Conservation (phyloP, 2,113 vertebrate genomes). For the Thermophis baileyi region DNA sequence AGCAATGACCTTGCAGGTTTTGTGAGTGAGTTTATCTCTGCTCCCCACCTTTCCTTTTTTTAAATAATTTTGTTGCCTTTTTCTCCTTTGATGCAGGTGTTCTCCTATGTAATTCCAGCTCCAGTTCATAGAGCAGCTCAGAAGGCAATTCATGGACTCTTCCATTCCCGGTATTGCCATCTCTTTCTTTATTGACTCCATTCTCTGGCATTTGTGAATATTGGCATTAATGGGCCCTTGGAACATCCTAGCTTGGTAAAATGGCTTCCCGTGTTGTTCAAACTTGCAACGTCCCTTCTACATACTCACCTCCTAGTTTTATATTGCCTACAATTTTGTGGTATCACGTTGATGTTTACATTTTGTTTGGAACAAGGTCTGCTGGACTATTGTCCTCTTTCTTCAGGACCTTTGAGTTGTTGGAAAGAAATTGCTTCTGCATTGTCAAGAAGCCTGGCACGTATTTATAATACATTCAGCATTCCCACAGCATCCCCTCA, state of each 20-base stretch:
- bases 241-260: background rate
- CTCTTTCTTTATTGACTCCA: background rate
- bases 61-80: background rate
- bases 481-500: background rate
- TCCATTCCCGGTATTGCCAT: constrained; percentile 81
- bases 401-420: too few relatives aligned
- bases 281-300: background rate
- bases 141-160: constrained; percentile 71
- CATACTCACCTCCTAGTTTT: background rate
- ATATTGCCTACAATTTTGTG: background rate
- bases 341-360: background rate
- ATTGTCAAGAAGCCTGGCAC: background rate
- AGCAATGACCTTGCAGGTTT: background rate
- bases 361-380: background rate
- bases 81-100: constrained; percentile 64
- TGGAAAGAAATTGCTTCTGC: background rate
- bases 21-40: background rate
- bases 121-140: constrained; percentile 70
- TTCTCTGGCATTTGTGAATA: background rate
- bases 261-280: background rate
- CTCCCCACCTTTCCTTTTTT: background rate
- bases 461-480: background rate
- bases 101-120: constrained; percentile 72
- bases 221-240: background rate
- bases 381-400: background rate